Evolutionary conservation across 2,113 vertebrate genomes (phyloP).

Genomic region (Phyllopteryx taeniolatus): DNA sequence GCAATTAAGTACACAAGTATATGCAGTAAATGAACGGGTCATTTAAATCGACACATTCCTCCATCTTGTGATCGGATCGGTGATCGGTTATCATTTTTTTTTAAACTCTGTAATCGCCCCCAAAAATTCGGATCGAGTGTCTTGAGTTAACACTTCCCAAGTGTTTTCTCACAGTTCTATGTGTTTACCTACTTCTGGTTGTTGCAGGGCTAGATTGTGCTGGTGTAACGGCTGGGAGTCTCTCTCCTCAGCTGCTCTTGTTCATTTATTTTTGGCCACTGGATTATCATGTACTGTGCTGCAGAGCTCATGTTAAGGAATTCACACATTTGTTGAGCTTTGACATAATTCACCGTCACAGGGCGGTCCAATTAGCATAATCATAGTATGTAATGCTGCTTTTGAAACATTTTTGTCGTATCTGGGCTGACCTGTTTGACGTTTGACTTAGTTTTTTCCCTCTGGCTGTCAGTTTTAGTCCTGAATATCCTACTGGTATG

Average conservation of each 20-base stretch:
- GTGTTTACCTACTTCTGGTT: slow-evolving; percentile 13
- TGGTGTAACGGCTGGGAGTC: slow-evolving; percentile 21
- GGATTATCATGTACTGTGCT: slow-evolving; percentile 6
- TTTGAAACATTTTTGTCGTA: background rate
- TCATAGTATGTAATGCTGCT: background rate
- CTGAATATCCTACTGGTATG: slow-evolving; percentile 25
- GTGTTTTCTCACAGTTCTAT: background rate
- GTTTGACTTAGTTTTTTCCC: background rate
- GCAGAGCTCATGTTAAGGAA: slow-evolving; percentile 40
- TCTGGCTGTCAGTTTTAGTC: slow-evolving; percentile 3
- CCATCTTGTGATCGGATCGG: too few species aligned
- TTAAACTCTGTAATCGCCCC: too few species aligned
- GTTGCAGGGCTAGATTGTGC: background rate
- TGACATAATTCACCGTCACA: background rate
- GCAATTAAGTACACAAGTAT: too few species aligned
- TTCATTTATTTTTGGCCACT: slow-evolving; percentile 16
- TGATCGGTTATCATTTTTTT: too few species aligned
- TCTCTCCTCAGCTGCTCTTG: slow-evolving; percentile 21
- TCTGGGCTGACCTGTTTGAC: background rate
- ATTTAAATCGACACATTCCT: too few species aligned
- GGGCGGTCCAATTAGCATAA: background rate
- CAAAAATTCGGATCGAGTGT: too few species aligned
- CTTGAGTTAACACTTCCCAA: background rate
- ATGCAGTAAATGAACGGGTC: too few species aligned
- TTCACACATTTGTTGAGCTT: slow-evolving; percentile 10